These are phyloP conservation scores for Drosophila vallismaia DNA, from an alignment of 2,888 invertebrate species.

Conservation along the genomic window DNA sequence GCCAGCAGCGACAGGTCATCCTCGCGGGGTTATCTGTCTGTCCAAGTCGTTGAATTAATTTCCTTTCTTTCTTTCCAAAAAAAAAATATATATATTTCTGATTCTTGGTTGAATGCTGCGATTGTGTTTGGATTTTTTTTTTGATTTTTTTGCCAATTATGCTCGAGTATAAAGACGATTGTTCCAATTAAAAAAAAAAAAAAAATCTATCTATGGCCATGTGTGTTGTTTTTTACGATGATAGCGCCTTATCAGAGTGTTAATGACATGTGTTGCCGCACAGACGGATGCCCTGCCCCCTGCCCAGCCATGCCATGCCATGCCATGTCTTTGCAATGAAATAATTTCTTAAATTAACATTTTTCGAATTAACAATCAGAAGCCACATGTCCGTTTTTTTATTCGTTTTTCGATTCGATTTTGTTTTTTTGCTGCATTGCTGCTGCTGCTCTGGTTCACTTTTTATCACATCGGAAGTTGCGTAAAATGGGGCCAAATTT, in stretches of 20 bases:
- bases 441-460: conserved; percentile 8
- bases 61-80: conserved; percentile 27
- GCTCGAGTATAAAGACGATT: conserved; percentile 25
- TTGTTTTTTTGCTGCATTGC: conserved; percentile 20
- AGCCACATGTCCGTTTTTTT: background rate
- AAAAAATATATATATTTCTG: background rate
- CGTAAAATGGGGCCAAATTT: conserved; percentile 69
- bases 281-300: conserved; percentile 25
- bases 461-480: conserved; percentile 80
- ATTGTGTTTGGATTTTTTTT: conserved; percentile 26
- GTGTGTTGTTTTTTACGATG: conserved; percentile 31
- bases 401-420: conserved; percentile 2
- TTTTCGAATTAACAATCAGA: conserved; percentile 8
- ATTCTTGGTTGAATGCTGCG: conserved; percentile 11
- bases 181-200: conserved; percentile 52
- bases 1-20: conserved; percentile 19
- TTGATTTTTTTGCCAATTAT: conserved; percentile 58
- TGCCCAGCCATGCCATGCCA: background rate
- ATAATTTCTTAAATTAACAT: conserved; percentile 75
- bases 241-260: conserved; percentile 63
- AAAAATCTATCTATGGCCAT: too few species aligned
- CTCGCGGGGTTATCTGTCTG: conserved; percentile 30
- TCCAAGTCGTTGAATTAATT: conserved; percentile 28
- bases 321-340: conserved; percentile 52
- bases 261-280: conserved; percentile 45